Evolutionary conservation across 2,888 invertebrate species (phyloP).

Genomic region (Aphidius colemani): DNA sequence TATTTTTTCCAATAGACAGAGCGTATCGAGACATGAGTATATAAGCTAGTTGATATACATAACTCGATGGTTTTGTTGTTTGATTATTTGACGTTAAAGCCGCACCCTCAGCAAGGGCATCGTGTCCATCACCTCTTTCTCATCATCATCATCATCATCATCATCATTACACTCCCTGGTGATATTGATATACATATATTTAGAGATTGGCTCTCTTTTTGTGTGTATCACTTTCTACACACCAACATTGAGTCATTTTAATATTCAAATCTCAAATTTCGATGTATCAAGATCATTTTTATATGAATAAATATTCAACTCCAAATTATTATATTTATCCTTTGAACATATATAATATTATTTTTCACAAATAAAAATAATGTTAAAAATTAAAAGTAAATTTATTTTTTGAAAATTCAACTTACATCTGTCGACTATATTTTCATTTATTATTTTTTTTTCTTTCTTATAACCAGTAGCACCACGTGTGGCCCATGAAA

Average conservation of each 20-base stretch:
- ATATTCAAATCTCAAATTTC: constrained; percentile 37
- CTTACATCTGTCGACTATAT: too few relatives aligned
- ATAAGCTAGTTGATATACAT: constrained; percentile 10
- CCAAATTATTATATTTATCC: too few relatives aligned
- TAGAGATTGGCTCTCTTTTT: too few relatives aligned
- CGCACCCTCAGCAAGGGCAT: constrained; percentile 30
- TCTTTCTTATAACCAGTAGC: too few relatives aligned
- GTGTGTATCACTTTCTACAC: not conserved
- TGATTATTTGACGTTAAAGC: constrained; percentile 1
- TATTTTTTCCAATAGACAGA: constrained; percentile 2
- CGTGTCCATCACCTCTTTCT: constrained; percentile 11
- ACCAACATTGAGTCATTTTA: constrained; percentile 28
- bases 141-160: too few relatives aligned
- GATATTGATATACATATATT: not conserved
- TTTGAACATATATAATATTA: too few relatives aligned
- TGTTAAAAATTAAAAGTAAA: too few relatives aligned
- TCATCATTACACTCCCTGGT: constrained; percentile 1
- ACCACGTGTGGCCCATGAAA: not conserved
- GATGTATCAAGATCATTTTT: constrained; percentile 28
- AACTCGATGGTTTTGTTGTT: constrained; percentile 6
- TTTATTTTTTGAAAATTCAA: too few relatives aligned
- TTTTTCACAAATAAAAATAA: too few relatives aligned
- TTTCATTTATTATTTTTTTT: too few relatives aligned
- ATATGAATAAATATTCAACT: not conserved
- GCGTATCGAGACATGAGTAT: constrained; percentile 5